These are phyloP conservation scores for Neodiprion fabricii DNA, from an alignment of 1,140 invertebrate genomes.

Conservation along the genomic window DNA sequence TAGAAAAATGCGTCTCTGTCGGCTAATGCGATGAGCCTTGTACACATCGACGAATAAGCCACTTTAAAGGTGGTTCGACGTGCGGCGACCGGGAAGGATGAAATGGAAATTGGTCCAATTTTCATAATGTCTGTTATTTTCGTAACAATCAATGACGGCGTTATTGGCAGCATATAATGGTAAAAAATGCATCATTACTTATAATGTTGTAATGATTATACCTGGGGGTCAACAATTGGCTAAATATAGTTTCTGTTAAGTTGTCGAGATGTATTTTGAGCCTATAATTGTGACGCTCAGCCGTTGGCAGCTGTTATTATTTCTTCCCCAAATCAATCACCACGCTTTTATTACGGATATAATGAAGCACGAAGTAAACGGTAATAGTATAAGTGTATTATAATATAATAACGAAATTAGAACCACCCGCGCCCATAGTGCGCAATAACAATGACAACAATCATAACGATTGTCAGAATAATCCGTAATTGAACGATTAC, in stretches of 20 bases:
- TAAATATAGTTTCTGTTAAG: too few relatives aligned
- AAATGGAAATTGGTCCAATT: background rate
- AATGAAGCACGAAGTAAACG: background rate
- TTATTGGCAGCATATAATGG: too few relatives aligned
- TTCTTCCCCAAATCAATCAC: background rate
- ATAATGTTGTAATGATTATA: too few relatives aligned
- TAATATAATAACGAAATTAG: background rate
- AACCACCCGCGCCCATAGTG: background rate
- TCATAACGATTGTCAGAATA: background rate
- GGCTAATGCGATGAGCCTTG: background rate
- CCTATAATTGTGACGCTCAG: too few relatives aligned
- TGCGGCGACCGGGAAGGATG: background rate
- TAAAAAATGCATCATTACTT: too few relatives aligned
- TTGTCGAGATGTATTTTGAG: too few relatives aligned
- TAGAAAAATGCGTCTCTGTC: background rate
- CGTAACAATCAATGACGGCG: too few relatives aligned
- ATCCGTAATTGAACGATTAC: background rate
- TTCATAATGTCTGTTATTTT: background rate
- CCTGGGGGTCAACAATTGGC: too few relatives aligned
- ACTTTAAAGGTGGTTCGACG: background rate
- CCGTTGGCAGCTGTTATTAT: too few relatives aligned
- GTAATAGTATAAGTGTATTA: background rate
- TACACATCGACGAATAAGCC: too few relatives aligned
- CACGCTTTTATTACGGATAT: background rate
- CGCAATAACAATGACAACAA: background rate